phyloP scores from a whole-genome alignment of 2,888 invertebrate genomes.

The Antitype chi region DNA sequence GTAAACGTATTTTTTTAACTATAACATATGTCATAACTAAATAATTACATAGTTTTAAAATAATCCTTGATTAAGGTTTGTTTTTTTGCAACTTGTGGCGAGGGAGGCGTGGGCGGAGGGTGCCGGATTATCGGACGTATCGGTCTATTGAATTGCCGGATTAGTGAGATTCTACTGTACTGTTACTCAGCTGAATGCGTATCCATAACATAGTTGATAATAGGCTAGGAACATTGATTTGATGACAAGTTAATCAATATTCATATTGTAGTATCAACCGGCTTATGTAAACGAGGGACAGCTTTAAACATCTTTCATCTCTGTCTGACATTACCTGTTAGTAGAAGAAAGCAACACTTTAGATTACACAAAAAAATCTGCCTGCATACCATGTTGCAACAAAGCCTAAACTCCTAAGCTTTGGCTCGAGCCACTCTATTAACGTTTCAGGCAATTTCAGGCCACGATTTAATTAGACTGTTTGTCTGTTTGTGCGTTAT shows the following conservation, averaged over 20 bases:
- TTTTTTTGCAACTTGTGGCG: too few relatives aligned
- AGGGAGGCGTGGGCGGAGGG: too few relatives aligned
- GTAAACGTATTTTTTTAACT: too few relatives aligned
- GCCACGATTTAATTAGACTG: conserved; percentile 45
- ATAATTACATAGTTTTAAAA: too few relatives aligned
- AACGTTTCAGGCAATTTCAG: conserved; percentile 31
- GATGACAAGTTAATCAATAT: neutral
- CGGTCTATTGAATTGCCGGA: too few relatives aligned
- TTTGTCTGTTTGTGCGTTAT: conserved; percentile 45
- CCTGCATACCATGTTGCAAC: conserved; percentile 3
- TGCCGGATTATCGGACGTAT: too few relatives aligned
- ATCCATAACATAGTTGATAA: neutral
- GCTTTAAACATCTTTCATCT: neutral
- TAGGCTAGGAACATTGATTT: neutral
- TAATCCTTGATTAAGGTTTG: too few relatives aligned
- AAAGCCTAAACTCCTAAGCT: neutral
- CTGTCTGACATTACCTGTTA: neutral
- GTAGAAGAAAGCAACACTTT: neutral
- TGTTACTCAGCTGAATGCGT: neutral
- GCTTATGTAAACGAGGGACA: neutral
- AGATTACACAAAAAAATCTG: neutral
- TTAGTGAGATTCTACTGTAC: too few relatives aligned
- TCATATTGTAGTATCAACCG: neutral
- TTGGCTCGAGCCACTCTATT: neutral
- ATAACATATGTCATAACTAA: too few relatives aligned